phyloP scores from a whole-genome alignment of 2,888 invertebrate species.

The Eupsilia transversa region DNA sequence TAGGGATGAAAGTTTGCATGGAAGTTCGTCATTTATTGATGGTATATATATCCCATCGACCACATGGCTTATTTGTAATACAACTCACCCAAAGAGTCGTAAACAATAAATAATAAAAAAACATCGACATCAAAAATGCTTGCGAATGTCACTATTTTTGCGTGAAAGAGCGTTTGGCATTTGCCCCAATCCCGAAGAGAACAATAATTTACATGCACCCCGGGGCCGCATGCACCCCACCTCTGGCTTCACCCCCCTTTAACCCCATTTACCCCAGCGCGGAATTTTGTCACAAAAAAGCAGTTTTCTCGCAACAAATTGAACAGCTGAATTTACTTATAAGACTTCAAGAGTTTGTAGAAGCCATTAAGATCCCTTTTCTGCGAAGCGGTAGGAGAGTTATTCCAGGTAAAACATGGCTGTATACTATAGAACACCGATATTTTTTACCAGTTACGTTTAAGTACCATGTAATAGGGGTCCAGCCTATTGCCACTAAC shows the following conservation, averaged over 20 bases:
- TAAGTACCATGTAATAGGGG: not conserved
- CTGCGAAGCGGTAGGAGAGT: no score
- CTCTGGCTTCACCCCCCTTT: conserved; percentile 3
- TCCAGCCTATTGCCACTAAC: not conserved
- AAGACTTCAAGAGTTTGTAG: not conserved
- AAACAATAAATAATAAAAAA: not conserved
- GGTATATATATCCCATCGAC: not conserved
- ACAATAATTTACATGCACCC: conserved; percentile 78
- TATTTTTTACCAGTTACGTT: not conserved
- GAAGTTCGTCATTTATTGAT: not conserved
- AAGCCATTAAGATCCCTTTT: not conserved
- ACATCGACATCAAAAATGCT: conserved; percentile 29
- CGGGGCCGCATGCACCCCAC: conserved; percentile 47
- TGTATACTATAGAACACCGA: not conserved
- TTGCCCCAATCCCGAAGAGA: conserved; percentile 75
- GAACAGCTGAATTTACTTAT: conserved; percentile 19
- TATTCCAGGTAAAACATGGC: not conserved
- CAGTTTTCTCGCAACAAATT: conserved; percentile 41
- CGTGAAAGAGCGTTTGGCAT: conserved; percentile 74
- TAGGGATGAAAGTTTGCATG: not conserved
- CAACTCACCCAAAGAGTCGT: not conserved
- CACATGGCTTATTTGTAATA: not conserved
- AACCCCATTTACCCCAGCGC: conserved; percentile 23
- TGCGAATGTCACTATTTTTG: conserved; percentile 65
- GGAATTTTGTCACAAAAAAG: conserved; percentile 53